phyloP scores from a whole-genome alignment of 2,888 invertebrate genomes.

The Eilema griseolum region DNA sequence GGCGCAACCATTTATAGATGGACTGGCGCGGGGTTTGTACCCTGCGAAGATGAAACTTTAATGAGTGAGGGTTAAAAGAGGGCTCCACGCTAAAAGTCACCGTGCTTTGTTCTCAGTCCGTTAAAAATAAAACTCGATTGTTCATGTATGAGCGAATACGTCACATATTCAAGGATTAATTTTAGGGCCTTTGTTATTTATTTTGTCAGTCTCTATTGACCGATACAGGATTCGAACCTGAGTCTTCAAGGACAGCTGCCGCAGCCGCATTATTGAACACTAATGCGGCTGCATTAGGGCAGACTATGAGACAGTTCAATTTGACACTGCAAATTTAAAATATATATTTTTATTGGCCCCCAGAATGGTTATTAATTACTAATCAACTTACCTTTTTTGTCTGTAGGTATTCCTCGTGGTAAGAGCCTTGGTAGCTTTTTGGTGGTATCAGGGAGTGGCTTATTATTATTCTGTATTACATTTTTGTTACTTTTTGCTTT shows the following conservation, averaged over 20 bases:
- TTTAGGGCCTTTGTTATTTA: too few species aligned
- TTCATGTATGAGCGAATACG: constrained; percentile 31
- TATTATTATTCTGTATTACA: constrained; percentile 42
- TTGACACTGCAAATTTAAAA: too few species aligned
- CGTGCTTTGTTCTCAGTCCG: constrained; percentile 50
- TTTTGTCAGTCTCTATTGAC: too few species aligned
- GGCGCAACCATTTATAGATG: too few species aligned
- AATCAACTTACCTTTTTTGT: constrained; percentile 69
- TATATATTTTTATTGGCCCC: background rate
- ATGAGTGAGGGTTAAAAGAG: constrained; percentile 63
- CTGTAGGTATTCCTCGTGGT: constrained; percentile 57
- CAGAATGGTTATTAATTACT: background rate
- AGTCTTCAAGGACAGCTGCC: too few species aligned
- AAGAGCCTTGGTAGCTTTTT: constrained; percentile 70
- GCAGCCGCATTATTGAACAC: too few species aligned
- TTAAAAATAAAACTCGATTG: constrained; percentile 58
- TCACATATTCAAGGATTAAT: constrained; percentile 13
- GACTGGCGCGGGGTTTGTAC: constrained; percentile 17
- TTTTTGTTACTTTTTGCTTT: constrained; percentile 55
- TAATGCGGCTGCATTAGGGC: too few species aligned
- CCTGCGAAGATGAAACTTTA: constrained; percentile 62
- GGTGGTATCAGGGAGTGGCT: constrained; percentile 34
- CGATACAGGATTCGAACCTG: too few species aligned
- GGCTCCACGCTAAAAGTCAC: constrained; percentile 53
- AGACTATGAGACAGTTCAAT: too few species aligned